Conservation (phyloP, 2,797 vertebrate species). For the Crocidura indochinensis region DNA sequence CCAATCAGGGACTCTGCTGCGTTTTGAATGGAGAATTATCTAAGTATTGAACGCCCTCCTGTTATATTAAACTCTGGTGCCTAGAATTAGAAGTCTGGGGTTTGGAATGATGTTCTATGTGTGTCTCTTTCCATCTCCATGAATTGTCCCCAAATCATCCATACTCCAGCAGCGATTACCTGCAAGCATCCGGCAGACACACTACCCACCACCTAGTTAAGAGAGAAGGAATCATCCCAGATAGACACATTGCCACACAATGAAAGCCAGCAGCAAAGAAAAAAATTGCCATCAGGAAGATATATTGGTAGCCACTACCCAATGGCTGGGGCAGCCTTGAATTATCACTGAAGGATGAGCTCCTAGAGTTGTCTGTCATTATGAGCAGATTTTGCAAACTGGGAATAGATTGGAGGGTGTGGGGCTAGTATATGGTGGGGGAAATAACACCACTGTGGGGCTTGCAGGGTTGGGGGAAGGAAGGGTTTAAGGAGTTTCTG, state of each 20-base stretch:
- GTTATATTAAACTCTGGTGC: background rate
- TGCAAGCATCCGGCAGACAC: background rate
- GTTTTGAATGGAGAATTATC: background rate
- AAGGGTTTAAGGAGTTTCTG: background rate
- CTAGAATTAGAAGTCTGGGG: background rate
- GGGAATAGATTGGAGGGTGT: background rate
- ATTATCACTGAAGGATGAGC: slow-evolving; percentile 58
- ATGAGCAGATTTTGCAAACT: slow-evolving; percentile 46
- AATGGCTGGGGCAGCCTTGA: slow-evolving; percentile 57
- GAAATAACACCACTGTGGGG: slow-evolving; percentile 18
- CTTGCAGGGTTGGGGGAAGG: background rate
- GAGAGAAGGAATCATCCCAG: slow-evolving; percentile 46
- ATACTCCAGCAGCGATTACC: background rate
- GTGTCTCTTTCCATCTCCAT: background rate
- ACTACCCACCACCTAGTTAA: background rate
- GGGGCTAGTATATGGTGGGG: background rate
- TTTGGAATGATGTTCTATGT: background rate
- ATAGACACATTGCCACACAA: slow-evolving; percentile 53
- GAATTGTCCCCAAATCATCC: background rate
- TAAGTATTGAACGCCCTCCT: background rate
- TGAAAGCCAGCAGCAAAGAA: background rate
- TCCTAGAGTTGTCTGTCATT: slow-evolving; percentile 49
- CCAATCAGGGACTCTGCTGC: background rate
- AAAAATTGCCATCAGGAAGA: slow-evolving; percentile 73
- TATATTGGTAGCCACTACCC: background rate